Percentiles rank a stretch among this genome's conserved stretches.
Conservation (phyloP, 2,113 vertebrate species). For the Siphamia tubifer region DNA sequence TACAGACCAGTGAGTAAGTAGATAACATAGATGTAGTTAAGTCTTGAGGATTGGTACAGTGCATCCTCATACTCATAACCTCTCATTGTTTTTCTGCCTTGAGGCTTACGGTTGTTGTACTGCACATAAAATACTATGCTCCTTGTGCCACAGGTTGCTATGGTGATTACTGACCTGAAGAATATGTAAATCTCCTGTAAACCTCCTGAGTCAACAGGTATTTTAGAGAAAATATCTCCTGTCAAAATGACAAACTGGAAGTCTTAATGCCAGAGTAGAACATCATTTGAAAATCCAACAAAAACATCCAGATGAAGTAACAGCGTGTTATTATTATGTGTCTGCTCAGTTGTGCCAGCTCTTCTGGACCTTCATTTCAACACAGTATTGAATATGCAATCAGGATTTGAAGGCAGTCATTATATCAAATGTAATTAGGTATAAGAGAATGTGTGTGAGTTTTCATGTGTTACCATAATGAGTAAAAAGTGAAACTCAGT, state of each 20-base stretch:
- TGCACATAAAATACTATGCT: neutral
- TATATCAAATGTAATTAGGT: too few relatives aligned
- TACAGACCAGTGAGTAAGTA: neutral
- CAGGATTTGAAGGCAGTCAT: too few relatives aligned
- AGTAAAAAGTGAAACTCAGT: too few relatives aligned
- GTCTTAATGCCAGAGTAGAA: neutral
- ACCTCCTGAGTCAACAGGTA: conserved; percentile 4
- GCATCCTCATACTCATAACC: conserved; percentile 32
- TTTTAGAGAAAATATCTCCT: neutral
- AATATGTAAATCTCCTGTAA: conserved; percentile 50
- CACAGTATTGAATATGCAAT: too few relatives aligned
- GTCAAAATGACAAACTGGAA: neutral
- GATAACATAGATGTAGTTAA: conserved; percentile 4
- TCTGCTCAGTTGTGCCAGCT: neutral
- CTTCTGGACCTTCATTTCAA: too few relatives aligned
- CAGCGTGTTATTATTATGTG: neutral
- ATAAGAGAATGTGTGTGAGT: too few relatives aligned
- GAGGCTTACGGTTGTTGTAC: conserved; percentile 39
- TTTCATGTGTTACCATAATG: too few relatives aligned
- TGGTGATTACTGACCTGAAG: conserved; percentile 52
- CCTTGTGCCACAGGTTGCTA: conserved; percentile 57
- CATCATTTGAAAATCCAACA: neutral
- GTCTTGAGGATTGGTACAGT: conserved; percentile 3
- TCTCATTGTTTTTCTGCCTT: conserved; percentile 27
- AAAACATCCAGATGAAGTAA: neutral